Percentiles rank a stretch among this genome's conserved stretches.
These are phyloP conservation scores for Leptoteleia sp. DNA, from an alignment of 1,140 invertebrate genomes.

Conservation along the genomic window DNA sequence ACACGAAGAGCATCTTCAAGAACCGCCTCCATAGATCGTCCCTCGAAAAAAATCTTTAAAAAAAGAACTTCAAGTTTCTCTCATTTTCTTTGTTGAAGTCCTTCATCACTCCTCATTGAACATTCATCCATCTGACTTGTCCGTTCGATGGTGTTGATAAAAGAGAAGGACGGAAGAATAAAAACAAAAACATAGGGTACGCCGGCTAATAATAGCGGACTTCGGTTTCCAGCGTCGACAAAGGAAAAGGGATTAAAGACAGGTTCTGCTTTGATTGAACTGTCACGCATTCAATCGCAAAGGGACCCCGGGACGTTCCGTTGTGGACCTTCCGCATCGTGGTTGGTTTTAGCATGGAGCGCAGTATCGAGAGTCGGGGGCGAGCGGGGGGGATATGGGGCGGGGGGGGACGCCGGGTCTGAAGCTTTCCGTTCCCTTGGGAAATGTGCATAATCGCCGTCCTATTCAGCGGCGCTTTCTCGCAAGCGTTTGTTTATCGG, in stretches of 20 bases:
- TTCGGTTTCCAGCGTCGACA: constrained; percentile 31
- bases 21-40: too few relatives aligned
- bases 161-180: constrained; percentile 24
- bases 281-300: constrained; percentile 58
- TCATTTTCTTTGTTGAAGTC: too few relatives aligned
- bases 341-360: constrained; percentile 41
- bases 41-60: too few relatives aligned
- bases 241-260: constrained; percentile 55
- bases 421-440: constrained; percentile 67
- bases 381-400: constrained; percentile 48
- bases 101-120: background rate
- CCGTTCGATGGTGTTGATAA: background rate
- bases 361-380: constrained; percentile 27
- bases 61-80: too few relatives aligned
- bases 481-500: constrained; percentile 75
- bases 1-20: too few relatives aligned
- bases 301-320: constrained; percentile 48
- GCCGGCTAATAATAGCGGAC: constrained; percentile 20
- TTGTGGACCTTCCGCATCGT: constrained; percentile 43
- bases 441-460: constrained; percentile 80
- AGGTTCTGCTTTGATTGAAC: constrained; percentile 59
- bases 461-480: constrained; percentile 73
- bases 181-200: too few relatives aligned
- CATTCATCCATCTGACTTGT: background rate
- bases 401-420: too few relatives aligned